Base-by-base conservation (phyloP, 2,888 invertebrate genomes). In the Trachelus iudaicus region DNA sequence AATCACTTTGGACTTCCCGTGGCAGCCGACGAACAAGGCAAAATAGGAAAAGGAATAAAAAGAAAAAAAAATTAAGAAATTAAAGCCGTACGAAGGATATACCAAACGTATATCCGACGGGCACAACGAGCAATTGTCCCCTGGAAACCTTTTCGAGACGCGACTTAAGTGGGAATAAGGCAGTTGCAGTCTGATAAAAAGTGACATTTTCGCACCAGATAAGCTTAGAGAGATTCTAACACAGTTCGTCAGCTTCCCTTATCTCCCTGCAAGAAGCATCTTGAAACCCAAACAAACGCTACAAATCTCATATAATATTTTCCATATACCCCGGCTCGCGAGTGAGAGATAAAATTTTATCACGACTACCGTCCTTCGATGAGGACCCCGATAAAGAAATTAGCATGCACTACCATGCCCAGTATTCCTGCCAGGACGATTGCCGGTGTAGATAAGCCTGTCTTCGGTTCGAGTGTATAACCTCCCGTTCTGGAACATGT, bases 401-500 rank as follows among this genome's bases (percentile, higher is more conserved):
- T 31, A 77, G 68, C 68, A 77, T 77, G 56, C 73, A 69, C 69
- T 85, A 87, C 85, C 87, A 79, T 76, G 83, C 80, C 82, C 83
- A 83, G 79, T 79, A 80, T 40, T 82, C 81, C 73, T 81, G 81
- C 80, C 80, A 81, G 34, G 78, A 81, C 73, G 80, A 80, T 78
- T 75, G 81, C 78, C 81, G 79, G 73, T 56, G 79, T n/a, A 71
- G 80, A 80, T 83, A 76, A 76, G 76, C 73, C 73, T 74, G 75
- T 40, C 76, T 73, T 75, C 68, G 76, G 68, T 69, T 68, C 34
- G 13, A 34, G 13, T 75, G 68, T 73, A 68, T 68, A 73, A 37
- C 68, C 31, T 76, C 35, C 2, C 56, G 56, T 23, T n/a, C 15
- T 69, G 40, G n/a, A 34, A 76, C 73, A 37, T 79, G 77, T 73